Conservation (phyloP, 2,888 invertebrate species). For the Trissoscelio sp. region DNA sequence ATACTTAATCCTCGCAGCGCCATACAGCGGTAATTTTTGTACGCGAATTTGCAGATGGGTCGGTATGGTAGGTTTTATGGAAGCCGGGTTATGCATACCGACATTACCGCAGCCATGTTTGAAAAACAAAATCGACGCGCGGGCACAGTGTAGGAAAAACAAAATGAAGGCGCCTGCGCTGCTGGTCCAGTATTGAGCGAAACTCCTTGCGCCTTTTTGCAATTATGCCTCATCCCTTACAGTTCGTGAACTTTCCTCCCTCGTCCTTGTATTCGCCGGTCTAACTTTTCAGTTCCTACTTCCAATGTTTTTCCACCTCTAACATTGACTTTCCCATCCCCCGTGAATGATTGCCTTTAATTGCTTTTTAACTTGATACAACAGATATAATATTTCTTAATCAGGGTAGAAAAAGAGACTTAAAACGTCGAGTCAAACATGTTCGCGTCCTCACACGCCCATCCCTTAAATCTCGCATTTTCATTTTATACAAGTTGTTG, state of each 20-base stretch:
- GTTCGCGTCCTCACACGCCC: background rate
- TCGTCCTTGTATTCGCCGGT: conserved; percentile 68
- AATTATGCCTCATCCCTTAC: conserved; percentile 77
- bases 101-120: conserved; percentile 79
- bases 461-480: background rate
- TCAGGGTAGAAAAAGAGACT: conserved; percentile 37
- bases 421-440: conserved; percentile 12
- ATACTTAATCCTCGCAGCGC: conserved; percentile 71
- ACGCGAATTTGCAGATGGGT: conserved; percentile 70
- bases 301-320: conserved; percentile 68
- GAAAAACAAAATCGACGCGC: conserved; percentile 80
- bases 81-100: conserved; percentile 75
- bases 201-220: conserved; percentile 81
- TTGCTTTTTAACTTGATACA: conserved; percentile 75
- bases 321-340: conserved; percentile 67
- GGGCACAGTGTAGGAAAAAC: conserved; percentile 81
- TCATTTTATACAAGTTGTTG: no score
- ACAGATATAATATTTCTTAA: conserved; percentile 75
- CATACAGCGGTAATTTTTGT: conserved; percentile 72
- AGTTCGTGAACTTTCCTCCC: conserved; percentile 72
- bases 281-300: conserved; percentile 67
- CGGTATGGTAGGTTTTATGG: conserved; percentile 75
- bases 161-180: conserved; percentile 84
- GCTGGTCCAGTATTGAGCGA: conserved; percentile 82
- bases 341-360: conserved; percentile 60